Evolutionary conservation across 2,888 invertebrate genomes (phyloP), one percentile per base, ranked within the genome.

Genomic region (Phlogophora meticulosa): DNA sequence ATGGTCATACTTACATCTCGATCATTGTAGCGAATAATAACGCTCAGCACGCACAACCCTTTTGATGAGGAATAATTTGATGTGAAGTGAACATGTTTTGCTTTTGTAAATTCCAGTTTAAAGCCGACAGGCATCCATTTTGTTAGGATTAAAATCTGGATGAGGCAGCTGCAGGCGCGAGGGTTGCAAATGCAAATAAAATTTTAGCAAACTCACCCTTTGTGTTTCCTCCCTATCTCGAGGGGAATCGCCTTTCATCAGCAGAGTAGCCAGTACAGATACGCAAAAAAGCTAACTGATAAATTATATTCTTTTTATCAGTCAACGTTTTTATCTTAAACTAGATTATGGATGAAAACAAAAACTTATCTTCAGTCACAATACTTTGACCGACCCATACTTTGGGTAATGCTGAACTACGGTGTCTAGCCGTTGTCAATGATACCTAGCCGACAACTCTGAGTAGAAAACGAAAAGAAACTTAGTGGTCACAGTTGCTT

Each of bases 71-170:
- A 22, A 43, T 42, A 11, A 28, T 32, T 67, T 42, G 0, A 36
- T 17, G 15, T 34, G 24, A 34, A 13, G 36, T 11, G 5, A 13
- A 42, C 13, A 1, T 13, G 49, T 11, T 22, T 2, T 53, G 20
- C 52, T 53, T 52, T 66, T 66, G 13, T 45, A 1, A 42, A 32
- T 32, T 1, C 17, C 38, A 0, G 17, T 34, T 38, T 1, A 62
- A 34, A 17, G 13, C 46, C 4, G 10, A n/a, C 9, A n/a, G 17
- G 3, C 11, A 15, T 11, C 43, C 43, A 51, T 68, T 45, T 40
- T 24, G 1, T 40, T 34, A 2, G 56, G 55, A 43, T 56, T 48
- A 55, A 36, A 49, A 49, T 52, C 51, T 45, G 22, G 51, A 38
- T 20, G 7, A 20, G 7, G 53, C 22, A 43, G 56, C 34, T 51